phyloP scores from a whole-genome alignment of 2,888 invertebrate species.

The Tenthredo scrophulariae region DNA sequence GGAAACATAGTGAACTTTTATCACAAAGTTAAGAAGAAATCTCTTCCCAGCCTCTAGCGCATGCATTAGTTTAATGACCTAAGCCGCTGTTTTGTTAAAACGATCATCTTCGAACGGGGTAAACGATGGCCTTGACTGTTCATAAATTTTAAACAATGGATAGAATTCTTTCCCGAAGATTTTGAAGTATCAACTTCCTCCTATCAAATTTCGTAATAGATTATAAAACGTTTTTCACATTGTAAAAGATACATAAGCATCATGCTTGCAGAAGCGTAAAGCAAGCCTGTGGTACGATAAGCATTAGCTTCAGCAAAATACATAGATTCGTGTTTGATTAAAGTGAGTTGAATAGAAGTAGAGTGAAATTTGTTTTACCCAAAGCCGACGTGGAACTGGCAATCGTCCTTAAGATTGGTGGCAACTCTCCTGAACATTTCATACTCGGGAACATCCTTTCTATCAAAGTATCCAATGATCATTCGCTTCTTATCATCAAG shows the following conservation, averaged over 20 bases:
- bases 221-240: background rate
- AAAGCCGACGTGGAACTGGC: slow-evolving; percentile 95
- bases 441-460: slow-evolving; percentile 90
- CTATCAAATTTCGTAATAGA: background rate
- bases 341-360: background rate
- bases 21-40: background rate
- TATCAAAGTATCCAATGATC: slow-evolving; percentile 94
- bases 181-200: background rate
- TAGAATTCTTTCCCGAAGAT: background rate
- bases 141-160: background rate
- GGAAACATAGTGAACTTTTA: background rate
- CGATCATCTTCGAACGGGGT: background rate
- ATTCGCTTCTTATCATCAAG: slow-evolving; percentile 91
- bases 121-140: background rate
- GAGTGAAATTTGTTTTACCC: slow-evolving; percentile 81
- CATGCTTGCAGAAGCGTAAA: slow-evolving; percentile 24
- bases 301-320: background rate
- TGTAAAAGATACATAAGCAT: background rate
- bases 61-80: background rate
- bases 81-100: background rate
- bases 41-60: background rate
- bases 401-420: slow-evolving; percentile 95
- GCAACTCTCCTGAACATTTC: slow-evolving; percentile 90
- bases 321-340: background rate
- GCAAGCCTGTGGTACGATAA: background rate